Base-by-base conservation (phyloP, 2,888 invertebrate species). In the Drosophila histrio region DNA sequence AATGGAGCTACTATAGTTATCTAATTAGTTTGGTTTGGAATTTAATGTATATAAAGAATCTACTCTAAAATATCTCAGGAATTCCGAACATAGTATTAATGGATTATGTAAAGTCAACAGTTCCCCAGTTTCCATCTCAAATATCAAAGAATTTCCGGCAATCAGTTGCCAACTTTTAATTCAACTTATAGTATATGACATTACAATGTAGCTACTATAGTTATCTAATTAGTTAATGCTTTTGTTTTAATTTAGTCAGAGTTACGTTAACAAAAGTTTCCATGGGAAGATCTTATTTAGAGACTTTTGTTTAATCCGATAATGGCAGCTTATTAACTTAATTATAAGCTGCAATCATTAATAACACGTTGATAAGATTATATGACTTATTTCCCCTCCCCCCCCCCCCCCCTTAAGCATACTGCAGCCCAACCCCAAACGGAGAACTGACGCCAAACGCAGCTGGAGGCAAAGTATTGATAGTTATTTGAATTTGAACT, bases 331-430 rank as follows among this genome's bases (percentile, higher is more conserved):
- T 63, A 81, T 77, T 82, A 77, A 54, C 62, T 77, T 75, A 79
- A 82, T 77, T 77, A 77, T 75, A 82, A 72, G 75, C 54, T 32
- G 61, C 49, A 32, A 34, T 72, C 72, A 72, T 79, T 77, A 77
- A 72, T 77, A 79, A 74, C 74, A 79, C 52, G 68, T 68, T 67
- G 44, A 30, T 41, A 43, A 54, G 21, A 61, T 54, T 26, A 15
- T 28, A 5, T 7, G 3, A 8, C 13, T 19, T 21, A 19, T 19
- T 24, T 26, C 8, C 0, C 15, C 8, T n/a, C 11, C 21, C 28
- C 30, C 9, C 43, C 26, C 28, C 28, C 30, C 9, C 43, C 26
- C 28, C 3, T 15, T 15, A 34, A 13, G 30, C n/a, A n/a, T n/a
- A 41, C 1, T 19, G 1, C 9, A 34, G 9, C 9, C 30, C 21